Base-by-base conservation (phyloP, 2,113 vertebrate genomes). In the Lasiurus cinereus region DNA sequence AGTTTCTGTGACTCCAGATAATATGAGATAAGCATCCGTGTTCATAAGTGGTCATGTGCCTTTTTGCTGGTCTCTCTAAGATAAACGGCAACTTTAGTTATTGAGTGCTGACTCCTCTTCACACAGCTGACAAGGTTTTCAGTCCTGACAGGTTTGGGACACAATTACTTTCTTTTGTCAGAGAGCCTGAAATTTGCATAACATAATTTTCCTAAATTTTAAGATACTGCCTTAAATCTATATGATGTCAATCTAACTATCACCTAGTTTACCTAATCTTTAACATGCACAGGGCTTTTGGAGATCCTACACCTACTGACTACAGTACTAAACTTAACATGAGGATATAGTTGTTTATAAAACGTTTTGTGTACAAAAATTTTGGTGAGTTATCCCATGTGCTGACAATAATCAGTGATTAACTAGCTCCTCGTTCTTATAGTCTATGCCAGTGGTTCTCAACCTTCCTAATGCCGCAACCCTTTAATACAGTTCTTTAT, bases 1-100 rank as follows among this genome's bases (percentile, higher is more conserved):
- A 74, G 43, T 70, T 70, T 83, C 82, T 84, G 36, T 50, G 43
- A 56, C 54, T 52, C 79, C 78, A 46, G 84, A 52, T 76, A 43
- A 66, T 16, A 72, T 3, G 22, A 59, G 43, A 59, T 54, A 72
- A 46, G 21, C 36, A 69, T 67, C 22, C 50, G 76, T 62, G 24
- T 77, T 77, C 39, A 2, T 66, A 33, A 84, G 33, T 21, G 31
- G 94, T 36, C 18, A 5, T 3, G 29, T 50, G 36, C 15, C 48
- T 89, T 72, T 79, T 59, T 43, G 29, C 72, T 36, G 46, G 29
- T 90, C 72, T 88, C 78, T 36, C 64, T 89, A 52, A 88, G 36
- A 62, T 64, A 88, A 80, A 59, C 1, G 66, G 8, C 18, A 93
- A 33, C 43, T 82, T 50, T 46, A 50, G 72, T 33, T 69, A 56